A percentile compares a stretch with the other conserved stretches of the same genome.
These are phyloP conservation scores for Taenioides sp. DNA, from an alignment of 2,797 vertebrate species.

Conservation along the genomic window DNA sequence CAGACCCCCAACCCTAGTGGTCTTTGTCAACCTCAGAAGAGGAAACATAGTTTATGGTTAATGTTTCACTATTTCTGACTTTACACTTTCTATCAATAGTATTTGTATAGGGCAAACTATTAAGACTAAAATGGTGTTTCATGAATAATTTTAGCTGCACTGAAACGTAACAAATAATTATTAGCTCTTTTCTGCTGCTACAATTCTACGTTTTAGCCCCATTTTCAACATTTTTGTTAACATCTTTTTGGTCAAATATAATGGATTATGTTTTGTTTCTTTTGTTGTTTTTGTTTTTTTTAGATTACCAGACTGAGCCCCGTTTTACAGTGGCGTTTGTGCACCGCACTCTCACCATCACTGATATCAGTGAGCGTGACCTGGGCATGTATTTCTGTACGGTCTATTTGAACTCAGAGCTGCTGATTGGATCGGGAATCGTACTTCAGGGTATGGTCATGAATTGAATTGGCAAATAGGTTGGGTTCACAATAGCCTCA, in stretches of 20 bases:
- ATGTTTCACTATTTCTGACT: too few species aligned
- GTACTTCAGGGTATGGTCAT: slow-evolving; percentile 20
- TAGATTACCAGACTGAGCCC: slow-evolving; percentile 18
- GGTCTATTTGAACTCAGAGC: neutral
- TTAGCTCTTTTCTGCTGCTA: too few species aligned
- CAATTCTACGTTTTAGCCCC: too few species aligned
- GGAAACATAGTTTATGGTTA: slow-evolving; percentile 7
- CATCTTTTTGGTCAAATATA: too few species aligned
- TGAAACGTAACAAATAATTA: too few species aligned
- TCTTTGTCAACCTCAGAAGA: slow-evolving; percentile 12
- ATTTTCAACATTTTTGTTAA: too few species aligned
- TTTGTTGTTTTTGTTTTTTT: neutral
- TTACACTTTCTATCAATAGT: too few species aligned
- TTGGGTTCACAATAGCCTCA: too few species aligned
- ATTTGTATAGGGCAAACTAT: too few species aligned
- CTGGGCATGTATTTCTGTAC: slow-evolving; percentile 47
- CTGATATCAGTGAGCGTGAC: slow-evolving; percentile 9
- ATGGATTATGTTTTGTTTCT: too few species aligned
- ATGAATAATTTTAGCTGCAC: too few species aligned
- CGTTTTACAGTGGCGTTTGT: slow-evolving; percentile 12
- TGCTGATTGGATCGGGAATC: slow-evolving; percentile 24
- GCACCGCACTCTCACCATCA: slow-evolving; percentile 34
- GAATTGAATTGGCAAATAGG: neutral
- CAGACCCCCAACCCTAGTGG: slow-evolving; percentile 20
- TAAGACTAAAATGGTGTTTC: too few species aligned